These are phyloP conservation scores for Drosophila sturtevanti DNA, from an alignment of 1,140 invertebrate species.

Conservation along the genomic window DNA sequence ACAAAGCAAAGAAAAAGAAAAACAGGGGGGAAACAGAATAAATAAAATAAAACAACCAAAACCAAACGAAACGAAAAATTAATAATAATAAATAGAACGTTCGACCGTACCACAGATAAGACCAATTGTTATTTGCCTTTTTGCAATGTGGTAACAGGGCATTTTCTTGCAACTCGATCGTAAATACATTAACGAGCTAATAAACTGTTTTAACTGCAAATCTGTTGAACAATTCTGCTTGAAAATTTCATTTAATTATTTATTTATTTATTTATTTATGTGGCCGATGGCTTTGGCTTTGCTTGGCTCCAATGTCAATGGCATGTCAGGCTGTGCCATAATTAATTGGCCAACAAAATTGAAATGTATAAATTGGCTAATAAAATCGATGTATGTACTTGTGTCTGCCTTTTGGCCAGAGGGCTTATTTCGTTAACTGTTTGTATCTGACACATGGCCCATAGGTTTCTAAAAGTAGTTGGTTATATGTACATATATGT, in stretches of 20 bases:
- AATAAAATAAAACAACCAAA: not conserved
- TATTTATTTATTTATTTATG: conserved; percentile 13
- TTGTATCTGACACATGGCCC: not conserved
- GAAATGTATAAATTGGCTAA: conserved; percentile 25
- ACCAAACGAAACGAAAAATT: not conserved
- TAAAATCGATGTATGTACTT: conserved; percentile 50
- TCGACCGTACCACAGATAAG: not conserved
- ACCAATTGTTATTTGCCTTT: conserved; percentile 14
- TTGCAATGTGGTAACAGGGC: not conserved
- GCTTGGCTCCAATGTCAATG: conserved; percentile 45
- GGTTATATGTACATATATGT: no score
- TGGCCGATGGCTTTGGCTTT: not conserved
- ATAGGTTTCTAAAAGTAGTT: not conserved
- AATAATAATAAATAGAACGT: conserved; percentile 4
- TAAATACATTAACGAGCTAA: conserved; percentile 60
- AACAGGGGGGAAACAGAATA: not conserved
- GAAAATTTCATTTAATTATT: conserved; percentile 26
- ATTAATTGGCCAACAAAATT: conserved; percentile 38
- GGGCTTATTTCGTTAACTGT: not conserved
- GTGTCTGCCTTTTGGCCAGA: not conserved
- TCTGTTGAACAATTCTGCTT: conserved; percentile 27
- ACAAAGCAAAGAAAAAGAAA: not conserved
- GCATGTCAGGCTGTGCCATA: conserved; percentile 46
- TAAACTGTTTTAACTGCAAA: conserved; percentile 64
- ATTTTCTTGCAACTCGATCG: conserved; percentile 27